Evolutionary conservation across 2,888 invertebrate species (phyloP), one percentile per base, ranked within the genome.

Genomic region (Liodrosophila aerea): DNA sequence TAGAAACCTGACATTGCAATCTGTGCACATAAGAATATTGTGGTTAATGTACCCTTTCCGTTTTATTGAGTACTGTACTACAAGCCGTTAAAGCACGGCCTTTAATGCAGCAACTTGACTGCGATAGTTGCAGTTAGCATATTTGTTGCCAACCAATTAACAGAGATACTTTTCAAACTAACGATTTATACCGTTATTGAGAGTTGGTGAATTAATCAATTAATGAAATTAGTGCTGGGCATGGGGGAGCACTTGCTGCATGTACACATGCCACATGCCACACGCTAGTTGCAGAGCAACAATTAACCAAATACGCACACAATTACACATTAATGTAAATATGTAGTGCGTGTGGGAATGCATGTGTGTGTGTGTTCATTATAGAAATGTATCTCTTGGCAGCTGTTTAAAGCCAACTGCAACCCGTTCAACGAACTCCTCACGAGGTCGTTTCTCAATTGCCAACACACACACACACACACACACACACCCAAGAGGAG

Each of bases 341-440:
- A 13, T 15, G 12, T 11, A 22, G 16, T 34, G 18, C 41, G 16
- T 37, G 13, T 46, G 8, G 34, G 34, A 11, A 12, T 43, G 9
- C 13, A 40, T 41, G 18, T 34, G 30, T 39, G 41, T 15, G 27
- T 63, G 41, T 51, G 47, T 47, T 49, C 71, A 71, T 68, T 65
- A 65, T 45, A 50, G 61, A 49, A 71, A 65, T 68, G 68, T 64
- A 71, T 71, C 56, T 67, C 65, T 39, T 61, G 68, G 65, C 60
- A 61, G 47, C 56, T 51, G 52, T 54, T 45, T 47, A 45, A 45
- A 56, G 46, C 52, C 51, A 59, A 39, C 72, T 83, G 73, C 65
- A 80, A 69, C 73, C 65, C 84, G 76, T 83, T 83, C 76, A 76
- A 76, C 76, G 76, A 76, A 76, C 76, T 83, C 53, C 52, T 65